These are phyloP conservation scores for Andrena camellia DNA, from an alignment of 2,888 invertebrate species.

Conservation along the genomic window DNA sequence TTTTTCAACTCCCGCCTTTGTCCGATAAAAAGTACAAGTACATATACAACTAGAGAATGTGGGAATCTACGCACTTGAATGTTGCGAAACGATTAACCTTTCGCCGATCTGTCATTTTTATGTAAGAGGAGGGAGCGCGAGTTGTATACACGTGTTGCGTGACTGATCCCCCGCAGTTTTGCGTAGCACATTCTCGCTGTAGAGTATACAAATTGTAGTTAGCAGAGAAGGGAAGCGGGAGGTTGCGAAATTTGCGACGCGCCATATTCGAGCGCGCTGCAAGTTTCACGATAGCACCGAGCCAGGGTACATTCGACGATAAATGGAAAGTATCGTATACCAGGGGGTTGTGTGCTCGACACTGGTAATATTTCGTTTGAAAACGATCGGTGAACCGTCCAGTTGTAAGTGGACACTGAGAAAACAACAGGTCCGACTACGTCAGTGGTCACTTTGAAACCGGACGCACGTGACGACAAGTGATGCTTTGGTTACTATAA, in stretches of 20 bases:
- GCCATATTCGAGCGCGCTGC: background rate
- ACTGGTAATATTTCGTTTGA: constrained; percentile 60
- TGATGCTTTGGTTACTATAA: constrained; percentile 58
- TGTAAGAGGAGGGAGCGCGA: too few relatives aligned
- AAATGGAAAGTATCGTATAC: constrained; percentile 44
- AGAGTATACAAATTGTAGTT: background rate
- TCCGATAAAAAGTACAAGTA: too few relatives aligned
- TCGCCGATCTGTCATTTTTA: too few relatives aligned
- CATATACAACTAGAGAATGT: too few relatives aligned
- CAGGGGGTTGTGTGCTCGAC: constrained; percentile 31
- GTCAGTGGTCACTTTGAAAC: constrained; percentile 70
- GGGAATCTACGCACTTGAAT: too few relatives aligned
- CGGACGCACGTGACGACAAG: constrained; percentile 62
- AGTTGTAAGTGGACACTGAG: constrained; percentile 55
- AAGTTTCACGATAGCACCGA: constrained; percentile 23
- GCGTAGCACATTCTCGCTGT: background rate
- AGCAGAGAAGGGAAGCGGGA: background rate
- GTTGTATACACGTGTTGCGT: too few relatives aligned
- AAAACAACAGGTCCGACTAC: constrained; percentile 56
- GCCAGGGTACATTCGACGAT: constrained; percentile 26
- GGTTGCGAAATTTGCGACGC: constrained; percentile 1
- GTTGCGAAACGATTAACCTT: too few relatives aligned
- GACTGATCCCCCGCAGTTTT: background rate
- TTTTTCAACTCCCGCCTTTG: too few relatives aligned
- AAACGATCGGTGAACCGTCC: constrained; percentile 54